phyloP scores from a whole-genome alignment of 92 coral and sea anemone genomes.

The Galaxea fascicularis region DNA sequence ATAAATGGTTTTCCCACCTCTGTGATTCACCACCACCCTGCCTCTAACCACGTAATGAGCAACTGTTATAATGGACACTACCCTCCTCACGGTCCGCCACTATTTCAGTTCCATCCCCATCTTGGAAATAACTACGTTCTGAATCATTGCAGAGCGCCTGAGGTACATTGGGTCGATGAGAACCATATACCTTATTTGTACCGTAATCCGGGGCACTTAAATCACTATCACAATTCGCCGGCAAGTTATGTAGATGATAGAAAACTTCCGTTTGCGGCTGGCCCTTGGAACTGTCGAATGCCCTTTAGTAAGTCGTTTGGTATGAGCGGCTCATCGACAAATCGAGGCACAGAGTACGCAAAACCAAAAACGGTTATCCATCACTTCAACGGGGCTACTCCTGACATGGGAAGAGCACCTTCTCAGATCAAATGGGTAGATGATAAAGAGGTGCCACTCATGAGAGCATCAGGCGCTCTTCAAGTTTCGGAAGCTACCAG shows the following conservation, averaged over 20 bases:
- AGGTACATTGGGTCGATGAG: slow-evolving; percentile 92
- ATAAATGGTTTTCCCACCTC: slow-evolving; percentile 84
- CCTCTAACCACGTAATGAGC: slow-evolving; percentile 70
- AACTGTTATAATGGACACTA: slow-evolving; percentile 70
- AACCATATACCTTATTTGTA: slow-evolving; percentile 87
- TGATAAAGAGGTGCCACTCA: slow-evolving; percentile 84
- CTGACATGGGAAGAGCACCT: slow-evolving; percentile 44
- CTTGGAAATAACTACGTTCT: slow-evolving; percentile 64
- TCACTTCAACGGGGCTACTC: slow-evolving; percentile 69
- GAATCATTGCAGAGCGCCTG: slow-evolving; percentile 71
- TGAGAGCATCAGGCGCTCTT: slow-evolving; percentile 67
- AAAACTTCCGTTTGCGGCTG: slow-evolving; percentile 63
- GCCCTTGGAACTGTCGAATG: slow-evolving; percentile 59
- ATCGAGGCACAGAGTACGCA: slow-evolving; percentile 69
- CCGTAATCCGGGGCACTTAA: slow-evolving; percentile 71
- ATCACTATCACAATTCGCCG: slow-evolving; percentile 56
- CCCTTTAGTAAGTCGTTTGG: slow-evolving; percentile 51
- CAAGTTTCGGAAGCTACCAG: slow-evolving; percentile 35
- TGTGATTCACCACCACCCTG: slow-evolving; percentile 90
- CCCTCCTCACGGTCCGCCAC: slow-evolving; percentile 51
- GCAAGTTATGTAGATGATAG: slow-evolving; percentile 64
- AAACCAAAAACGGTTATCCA: slow-evolving; percentile 88
- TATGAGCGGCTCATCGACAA: slow-evolving; percentile 39
- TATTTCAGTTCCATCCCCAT: slow-evolving; percentile 64
- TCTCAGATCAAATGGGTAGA: slow-evolving; percentile 80